These are phyloP conservation scores for Oeneis ivallda DNA, from an alignment of 2,888 invertebrate genomes.

Conservation along the genomic window DNA sequence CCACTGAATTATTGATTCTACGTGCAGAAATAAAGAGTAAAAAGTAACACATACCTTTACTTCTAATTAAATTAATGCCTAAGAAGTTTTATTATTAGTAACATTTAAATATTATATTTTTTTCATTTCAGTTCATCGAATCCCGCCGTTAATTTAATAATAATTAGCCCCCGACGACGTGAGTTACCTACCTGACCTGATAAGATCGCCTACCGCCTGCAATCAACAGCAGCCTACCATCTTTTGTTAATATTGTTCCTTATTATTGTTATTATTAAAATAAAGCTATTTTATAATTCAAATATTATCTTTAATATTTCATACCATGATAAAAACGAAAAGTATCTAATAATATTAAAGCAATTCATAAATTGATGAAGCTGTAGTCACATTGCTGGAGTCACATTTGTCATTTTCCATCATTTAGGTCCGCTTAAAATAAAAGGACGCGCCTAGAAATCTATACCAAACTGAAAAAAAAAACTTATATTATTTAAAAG, in stretches of 20 bases:
- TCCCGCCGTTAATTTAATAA: conserved; percentile 14
- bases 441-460: conserved; percentile 44
- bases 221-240: neutral
- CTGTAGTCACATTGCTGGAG: neutral
- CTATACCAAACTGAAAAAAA: conserved; percentile 60
- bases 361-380: neutral
- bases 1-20: no score
- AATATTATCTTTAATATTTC: conserved; percentile 14
- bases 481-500: neutral
- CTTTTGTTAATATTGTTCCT: conserved; percentile 14
- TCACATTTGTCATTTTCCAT: neutral
- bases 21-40: no score
- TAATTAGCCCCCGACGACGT: neutral
- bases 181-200: neutral
- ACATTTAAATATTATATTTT: no score
- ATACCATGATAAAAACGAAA: neutral
- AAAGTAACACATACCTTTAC: no score
- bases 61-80: no score
- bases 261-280: conserved; percentile 25
- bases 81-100: no score
- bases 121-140: conserved; percentile 27
- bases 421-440: neutral
- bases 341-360: neutral
- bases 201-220: neutral
- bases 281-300: conserved; percentile 25